Percentiles rank a stretch among this genome's conserved stretches.
Evolutionary conservation across 2,113 vertebrate species (phyloP).

Genomic region (Tichodroma muraria): DNA sequence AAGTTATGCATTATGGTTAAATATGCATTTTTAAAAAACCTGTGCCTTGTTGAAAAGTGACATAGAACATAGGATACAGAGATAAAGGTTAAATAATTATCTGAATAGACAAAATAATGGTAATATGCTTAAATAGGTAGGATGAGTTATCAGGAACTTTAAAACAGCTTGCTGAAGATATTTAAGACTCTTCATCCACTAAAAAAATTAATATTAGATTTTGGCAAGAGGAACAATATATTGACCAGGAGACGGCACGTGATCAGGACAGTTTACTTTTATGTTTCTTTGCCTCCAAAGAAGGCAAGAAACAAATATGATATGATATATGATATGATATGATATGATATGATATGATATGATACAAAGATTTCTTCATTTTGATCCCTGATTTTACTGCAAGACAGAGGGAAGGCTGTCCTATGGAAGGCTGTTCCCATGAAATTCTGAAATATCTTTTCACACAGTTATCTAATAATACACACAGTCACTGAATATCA

Average conservation of each 20-base stretch:
- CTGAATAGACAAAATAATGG: background rate
- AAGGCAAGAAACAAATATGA: no score
- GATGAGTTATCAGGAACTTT: background rate
- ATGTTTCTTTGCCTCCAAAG: background rate
- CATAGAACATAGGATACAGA: background rate
- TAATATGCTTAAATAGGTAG: background rate
- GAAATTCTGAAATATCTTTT: background rate
- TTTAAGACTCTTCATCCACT: background rate
- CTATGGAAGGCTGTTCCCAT: background rate
- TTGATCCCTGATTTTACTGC: background rate
- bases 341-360: no score
- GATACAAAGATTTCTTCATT: background rate
- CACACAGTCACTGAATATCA: background rate
- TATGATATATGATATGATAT: no score
- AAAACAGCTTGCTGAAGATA: background rate
- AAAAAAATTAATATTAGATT: background rate
- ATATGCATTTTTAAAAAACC: background rate
- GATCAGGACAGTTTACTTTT: background rate
- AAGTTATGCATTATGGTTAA: background rate
- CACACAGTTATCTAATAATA: background rate
- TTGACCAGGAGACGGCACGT: background rate
- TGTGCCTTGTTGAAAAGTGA: background rate
- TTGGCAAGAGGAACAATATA: background rate
- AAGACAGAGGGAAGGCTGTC: background rate
- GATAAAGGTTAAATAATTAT: background rate